phyloP scores from a whole-genome alignment of 2,113 vertebrate genomes.

The Pleuronectes platessa region DNA sequence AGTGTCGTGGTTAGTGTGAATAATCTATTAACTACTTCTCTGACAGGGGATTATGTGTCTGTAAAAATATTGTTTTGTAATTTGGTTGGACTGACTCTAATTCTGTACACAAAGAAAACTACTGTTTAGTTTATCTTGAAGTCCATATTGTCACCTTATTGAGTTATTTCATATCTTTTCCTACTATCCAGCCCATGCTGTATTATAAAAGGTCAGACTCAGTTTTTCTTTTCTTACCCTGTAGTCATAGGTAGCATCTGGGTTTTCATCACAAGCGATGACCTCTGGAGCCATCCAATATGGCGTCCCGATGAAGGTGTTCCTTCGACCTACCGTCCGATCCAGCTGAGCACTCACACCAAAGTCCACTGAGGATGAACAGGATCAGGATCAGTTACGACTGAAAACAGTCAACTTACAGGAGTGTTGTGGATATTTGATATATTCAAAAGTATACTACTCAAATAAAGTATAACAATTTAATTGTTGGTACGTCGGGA shows the following conservation, averaged over 20 bases:
- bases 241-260: slow-evolving; percentile 98
- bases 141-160: too few species aligned
- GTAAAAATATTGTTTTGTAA: too few species aligned
- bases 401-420: background rate
- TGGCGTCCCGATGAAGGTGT: slow-evolving; percentile 97
- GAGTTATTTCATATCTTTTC: background rate
- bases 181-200: background rate
- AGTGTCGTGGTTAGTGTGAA: too few species aligned
- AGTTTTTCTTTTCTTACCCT: slow-evolving; percentile 82
- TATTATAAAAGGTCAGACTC: background rate
- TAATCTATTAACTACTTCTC: too few species aligned
- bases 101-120: too few species aligned
- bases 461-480: too few species aligned
- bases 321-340: slow-evolving; percentile 95
- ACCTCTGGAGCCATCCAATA: slow-evolving; percentile 99
- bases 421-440: too few species aligned
- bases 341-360: slow-evolving; percentile 98
- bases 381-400: background rate
- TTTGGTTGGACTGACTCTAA: too few species aligned
- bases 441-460: too few species aligned
- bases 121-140: too few species aligned
- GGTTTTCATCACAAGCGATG: slow-evolving; percentile 98
- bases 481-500: too few species aligned
- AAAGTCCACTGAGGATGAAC: slow-evolving; percentile 89
- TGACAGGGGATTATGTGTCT: too few species aligned